phyloP scores from a whole-genome alignment of 2,888 invertebrate genomes.

The Ophraella communa region DNA sequence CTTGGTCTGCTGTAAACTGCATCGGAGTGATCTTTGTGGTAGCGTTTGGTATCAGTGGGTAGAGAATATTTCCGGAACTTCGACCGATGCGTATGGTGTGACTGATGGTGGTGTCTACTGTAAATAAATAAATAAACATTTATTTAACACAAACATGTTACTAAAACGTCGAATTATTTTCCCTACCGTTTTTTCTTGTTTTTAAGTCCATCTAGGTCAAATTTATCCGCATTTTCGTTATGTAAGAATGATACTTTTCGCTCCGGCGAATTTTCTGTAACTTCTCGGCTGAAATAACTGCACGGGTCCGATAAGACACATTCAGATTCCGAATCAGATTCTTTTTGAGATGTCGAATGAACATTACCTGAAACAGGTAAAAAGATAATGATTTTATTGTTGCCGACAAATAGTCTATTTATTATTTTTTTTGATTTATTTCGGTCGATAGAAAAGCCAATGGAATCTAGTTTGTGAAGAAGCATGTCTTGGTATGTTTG shows the following conservation, averaged over 20 bases:
- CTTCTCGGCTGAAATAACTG: slow-evolving; percentile 44
- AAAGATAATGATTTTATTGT: too few species aligned
- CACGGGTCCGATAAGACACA: slow-evolving; percentile 58
- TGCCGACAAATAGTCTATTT: too few species aligned
- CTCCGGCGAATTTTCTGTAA: slow-evolving; percentile 52
- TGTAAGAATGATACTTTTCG: slow-evolving; percentile 63
- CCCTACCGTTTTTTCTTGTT: slow-evolving; percentile 61
- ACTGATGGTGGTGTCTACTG: slow-evolving; percentile 66
- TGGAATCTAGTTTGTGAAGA: too few species aligned
- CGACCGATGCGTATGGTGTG: slow-evolving; percentile 69
- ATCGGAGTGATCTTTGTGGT: slow-evolving; percentile 43
- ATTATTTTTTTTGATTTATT: too few species aligned
- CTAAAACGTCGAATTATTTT: background rate
- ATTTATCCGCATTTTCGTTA: slow-evolving; percentile 56
- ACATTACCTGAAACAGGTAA: too few species aligned
- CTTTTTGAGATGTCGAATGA: slow-evolving; percentile 46
- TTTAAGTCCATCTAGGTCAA: slow-evolving; percentile 50
- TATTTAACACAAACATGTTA: background rate
- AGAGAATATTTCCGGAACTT: slow-evolving; percentile 77
- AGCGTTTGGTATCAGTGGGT: slow-evolving; percentile 68
- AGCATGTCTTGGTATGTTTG: too few species aligned
- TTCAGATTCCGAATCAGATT: slow-evolving; percentile 57
- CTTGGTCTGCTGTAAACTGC: slow-evolving; percentile 53
- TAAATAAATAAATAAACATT: slow-evolving; percentile 5
- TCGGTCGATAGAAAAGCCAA: too few species aligned